phyloP scores from a whole-genome alignment of 2,888 invertebrate genomes.

The Dynastes tityus region DNA sequence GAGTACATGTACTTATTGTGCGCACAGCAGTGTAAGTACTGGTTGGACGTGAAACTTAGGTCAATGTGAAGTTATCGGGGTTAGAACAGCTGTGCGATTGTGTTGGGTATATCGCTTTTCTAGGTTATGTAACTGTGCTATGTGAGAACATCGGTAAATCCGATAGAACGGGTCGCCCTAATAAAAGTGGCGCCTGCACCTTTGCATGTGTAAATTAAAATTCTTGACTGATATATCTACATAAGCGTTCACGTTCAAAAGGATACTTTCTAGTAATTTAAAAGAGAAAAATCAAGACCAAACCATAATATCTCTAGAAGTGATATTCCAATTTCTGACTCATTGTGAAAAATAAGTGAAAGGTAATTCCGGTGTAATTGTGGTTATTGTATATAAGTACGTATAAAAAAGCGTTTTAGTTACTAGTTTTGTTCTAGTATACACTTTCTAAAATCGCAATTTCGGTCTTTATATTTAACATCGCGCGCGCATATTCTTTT shows the following conservation, averaged over 20 bases:
- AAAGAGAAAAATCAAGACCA: neutral
- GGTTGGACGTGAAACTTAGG: conserved; percentile 31
- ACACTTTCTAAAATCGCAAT: conserved; percentile 20
- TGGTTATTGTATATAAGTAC: conserved; percentile 9
- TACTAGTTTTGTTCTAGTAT: conserved; percentile 10
- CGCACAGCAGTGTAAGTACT: conserved; percentile 34
- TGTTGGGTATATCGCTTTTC: conserved; percentile 1
- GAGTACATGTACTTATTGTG: neutral
- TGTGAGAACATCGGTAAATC: conserved; percentile 14
- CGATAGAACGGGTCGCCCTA: conserved; percentile 6
- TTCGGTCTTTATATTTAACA: neutral
- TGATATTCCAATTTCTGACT: conserved; percentile 3
- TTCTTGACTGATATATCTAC: neutral
- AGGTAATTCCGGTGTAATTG: conserved; percentile 39
- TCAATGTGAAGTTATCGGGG: conserved; percentile 47
- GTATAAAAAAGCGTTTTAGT: conserved; percentile 16
- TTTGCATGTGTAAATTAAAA: neutral
- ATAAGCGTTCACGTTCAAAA: neutral
- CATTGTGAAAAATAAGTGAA: conserved; percentile 44
- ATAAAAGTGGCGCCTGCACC: conserved; percentile 19
- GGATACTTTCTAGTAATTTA: neutral
- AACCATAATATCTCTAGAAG: neutral
- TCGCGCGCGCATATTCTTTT: neutral
- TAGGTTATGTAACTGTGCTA: conserved; percentile 50
- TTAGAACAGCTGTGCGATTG: conserved; percentile 22